Base-by-base conservation (phyloP, 2,797 vertebrate genomes). In the Sphaeramia orbicularis region DNA sequence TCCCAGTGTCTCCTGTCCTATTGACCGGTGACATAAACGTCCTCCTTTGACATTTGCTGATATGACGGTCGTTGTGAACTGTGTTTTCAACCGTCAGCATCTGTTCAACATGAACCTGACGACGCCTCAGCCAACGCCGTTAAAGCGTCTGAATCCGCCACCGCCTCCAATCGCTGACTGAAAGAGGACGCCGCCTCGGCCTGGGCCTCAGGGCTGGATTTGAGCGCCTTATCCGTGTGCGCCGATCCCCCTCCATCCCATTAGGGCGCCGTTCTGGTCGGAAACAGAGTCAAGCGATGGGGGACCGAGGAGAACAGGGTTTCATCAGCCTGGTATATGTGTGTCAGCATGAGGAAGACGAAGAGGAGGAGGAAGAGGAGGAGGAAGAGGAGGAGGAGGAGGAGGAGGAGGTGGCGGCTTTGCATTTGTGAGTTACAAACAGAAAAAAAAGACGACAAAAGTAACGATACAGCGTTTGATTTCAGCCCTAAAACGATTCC, bases 251-350 rank as follows among this genome's bases (percentile, higher is more conserved):
- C 76, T 74, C 51, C 60, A 68, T 83, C 80, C 78, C 81, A 71
- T 83, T 76, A 74, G 49, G 76, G 81, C 64, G 75, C 50, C 36
- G 32, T 68, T 57, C 73, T 48, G 69, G 60, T 68, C 73, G 63
- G 80, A 87, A 92, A 88, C 78, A 65, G 59, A 88, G 85, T 85
- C 81, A 83, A 87, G 75, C 70, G 81, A 82, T 65, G 77, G 78
- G 74, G 83, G 88, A 85, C 78, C 42, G 68, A 36, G 74, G 81
- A 86, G 74, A 91, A 87, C 47, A 16, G 68, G 71, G 66, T 82
- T 92, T 92, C 62, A 65, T 80, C 71, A 71, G 73, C 60, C 70
- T 78, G 74, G 71, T 81, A 73, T 84, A 85, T 89, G 84, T 86
- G 84, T 91, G 87, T 86, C 83, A 69, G 76, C 42, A 80, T 66